These are phyloP conservation scores for human DNA, from an alignment of 2,113 vertebrate genomes.

Conservation along the genomic window DNA sequence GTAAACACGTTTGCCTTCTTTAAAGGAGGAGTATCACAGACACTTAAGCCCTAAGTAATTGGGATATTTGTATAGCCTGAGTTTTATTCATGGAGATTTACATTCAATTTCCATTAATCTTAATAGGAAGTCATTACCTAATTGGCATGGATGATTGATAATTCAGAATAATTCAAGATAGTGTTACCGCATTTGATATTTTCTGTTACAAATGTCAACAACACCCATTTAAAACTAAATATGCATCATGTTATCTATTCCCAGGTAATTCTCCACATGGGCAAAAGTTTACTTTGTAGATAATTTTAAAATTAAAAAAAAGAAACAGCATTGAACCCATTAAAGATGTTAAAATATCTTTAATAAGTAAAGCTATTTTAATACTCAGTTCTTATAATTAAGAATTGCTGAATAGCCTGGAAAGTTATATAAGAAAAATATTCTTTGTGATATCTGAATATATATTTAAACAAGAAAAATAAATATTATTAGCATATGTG, in stretches of 20 bases:
- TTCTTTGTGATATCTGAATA: background rate
- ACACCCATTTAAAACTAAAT: conserved; percentile 41
- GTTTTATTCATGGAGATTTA: conserved; percentile 69
- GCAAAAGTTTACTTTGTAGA: background rate
- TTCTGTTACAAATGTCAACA: conserved; percentile 40
- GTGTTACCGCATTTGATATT: conserved; percentile 5
- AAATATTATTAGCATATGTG: background rate
- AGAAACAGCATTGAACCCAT: background rate
- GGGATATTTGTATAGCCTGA: conserved; percentile 36
- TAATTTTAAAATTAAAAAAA: background rate
- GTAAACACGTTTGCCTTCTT: conserved; percentile 28
- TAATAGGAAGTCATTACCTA: conserved; percentile 66
- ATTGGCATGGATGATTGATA: background rate
- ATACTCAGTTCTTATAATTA: background rate
- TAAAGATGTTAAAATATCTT: background rate
- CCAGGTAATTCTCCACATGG: background rate
- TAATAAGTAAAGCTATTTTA: background rate
- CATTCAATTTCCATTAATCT: conserved; percentile 62
- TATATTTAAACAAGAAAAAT: background rate
- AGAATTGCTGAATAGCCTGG: background rate
- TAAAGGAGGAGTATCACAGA: background rate
- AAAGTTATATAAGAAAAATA: background rate
- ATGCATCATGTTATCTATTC: background rate
- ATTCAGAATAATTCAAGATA: conserved; percentile 63
- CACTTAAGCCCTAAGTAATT: background rate